Percentiles rank a stretch among this genome's conserved stretches.
Conservation (phyloP, 2,888 invertebrate genomes). For the Tubulanus polymorphus region DNA sequence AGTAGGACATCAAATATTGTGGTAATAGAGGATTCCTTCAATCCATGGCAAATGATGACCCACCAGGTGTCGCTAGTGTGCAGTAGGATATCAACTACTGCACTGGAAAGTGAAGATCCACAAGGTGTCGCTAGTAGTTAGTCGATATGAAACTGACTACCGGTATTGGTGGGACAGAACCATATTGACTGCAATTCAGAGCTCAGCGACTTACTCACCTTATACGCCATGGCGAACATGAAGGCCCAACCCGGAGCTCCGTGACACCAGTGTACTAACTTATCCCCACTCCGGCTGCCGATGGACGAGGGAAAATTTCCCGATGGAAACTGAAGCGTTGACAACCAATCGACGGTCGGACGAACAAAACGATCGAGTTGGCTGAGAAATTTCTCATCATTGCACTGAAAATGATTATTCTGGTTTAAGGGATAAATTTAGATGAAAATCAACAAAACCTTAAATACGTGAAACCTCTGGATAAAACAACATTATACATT, state of each 20-base stretch:
- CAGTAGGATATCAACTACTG: too few relatives aligned
- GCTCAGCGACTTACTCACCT: conserved; percentile 25
- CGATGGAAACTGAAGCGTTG: conserved; percentile 51
- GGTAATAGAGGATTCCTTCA: too few relatives aligned
- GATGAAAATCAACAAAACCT: too few relatives aligned
- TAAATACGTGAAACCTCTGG: too few relatives aligned
- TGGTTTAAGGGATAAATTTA: too few relatives aligned
- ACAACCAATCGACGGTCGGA: conserved; percentile 53
- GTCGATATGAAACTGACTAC: background rate
- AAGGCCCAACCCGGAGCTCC: conserved; percentile 85
- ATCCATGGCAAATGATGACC: too few relatives aligned
- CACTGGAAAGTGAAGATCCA: background rate
- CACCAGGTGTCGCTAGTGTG: too few relatives aligned
- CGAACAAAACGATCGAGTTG: conserved; percentile 35
- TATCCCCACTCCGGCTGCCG: conserved; percentile 63
- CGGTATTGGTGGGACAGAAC: background rate
- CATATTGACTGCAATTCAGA: conserved; percentile 4
- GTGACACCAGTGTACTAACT: conserved; percentile 88
- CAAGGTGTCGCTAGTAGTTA: too few relatives aligned
- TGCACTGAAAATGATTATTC: background rate
- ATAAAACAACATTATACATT: too few relatives aligned
- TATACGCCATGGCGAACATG: conserved; percentile 56
- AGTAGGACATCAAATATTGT: too few relatives aligned
- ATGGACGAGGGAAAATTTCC: conserved; percentile 72
- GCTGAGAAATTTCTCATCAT: background rate